Conservation (phyloP, 2,113 vertebrate genomes). For the Lepidothrix coronata region DNA sequence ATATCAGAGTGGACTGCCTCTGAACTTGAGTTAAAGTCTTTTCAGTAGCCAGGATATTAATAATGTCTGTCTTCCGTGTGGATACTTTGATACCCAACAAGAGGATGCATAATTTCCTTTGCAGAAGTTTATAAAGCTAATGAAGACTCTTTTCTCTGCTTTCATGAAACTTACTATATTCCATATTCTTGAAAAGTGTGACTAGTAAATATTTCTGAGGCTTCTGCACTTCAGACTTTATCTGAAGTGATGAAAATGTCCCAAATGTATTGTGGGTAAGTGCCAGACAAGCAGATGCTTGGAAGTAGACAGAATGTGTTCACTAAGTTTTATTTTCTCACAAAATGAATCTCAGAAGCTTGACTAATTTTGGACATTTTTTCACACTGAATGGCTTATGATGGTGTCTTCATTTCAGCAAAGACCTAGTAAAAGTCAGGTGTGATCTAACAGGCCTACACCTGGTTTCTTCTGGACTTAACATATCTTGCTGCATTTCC, state of each 20-base stretch:
- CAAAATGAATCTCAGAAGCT: not conserved
- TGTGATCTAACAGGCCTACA: not conserved
- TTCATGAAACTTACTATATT: not conserved
- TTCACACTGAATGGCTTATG: not conserved
- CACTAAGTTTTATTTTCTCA: conserved; percentile 18
- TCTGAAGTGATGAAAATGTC: conserved; percentile 19
- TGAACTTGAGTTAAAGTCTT: not conserved
- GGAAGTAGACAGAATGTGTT: not conserved
- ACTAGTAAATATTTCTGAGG: conserved; percentile 9
- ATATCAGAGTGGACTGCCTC: not conserved
- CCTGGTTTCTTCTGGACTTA: not conserved
- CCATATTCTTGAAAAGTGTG: not conserved
- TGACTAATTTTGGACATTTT: not conserved
- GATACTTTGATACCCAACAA: not conserved
- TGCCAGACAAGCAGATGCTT: conserved; percentile 18
- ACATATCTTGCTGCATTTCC: not conserved
- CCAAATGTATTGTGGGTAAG: conserved; percentile 16
- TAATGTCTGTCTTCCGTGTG: not conserved
- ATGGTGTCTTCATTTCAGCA: not conserved
- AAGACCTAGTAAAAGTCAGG: not conserved
- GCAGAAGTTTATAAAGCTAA: not conserved
- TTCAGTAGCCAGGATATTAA: not conserved
- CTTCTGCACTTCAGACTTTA: not conserved
- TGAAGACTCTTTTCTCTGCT: not conserved
- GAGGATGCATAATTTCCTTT: not conserved